Conservation (phyloP, 2,113 vertebrate genomes). For the Fulica atra region DNA sequence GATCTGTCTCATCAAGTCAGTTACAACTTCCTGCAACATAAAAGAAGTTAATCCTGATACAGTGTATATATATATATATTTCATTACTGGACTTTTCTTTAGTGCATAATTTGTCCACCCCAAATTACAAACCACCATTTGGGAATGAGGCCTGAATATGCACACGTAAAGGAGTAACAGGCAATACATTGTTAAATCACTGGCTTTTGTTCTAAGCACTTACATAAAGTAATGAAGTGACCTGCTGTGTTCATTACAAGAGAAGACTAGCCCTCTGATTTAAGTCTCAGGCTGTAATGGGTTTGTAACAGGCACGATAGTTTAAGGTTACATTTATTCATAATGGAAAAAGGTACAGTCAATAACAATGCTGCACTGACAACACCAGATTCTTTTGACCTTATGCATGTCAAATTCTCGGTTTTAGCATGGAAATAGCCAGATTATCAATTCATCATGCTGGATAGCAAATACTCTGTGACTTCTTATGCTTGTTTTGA, state of each 20-base stretch:
- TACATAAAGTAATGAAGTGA: background rate
- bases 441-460: background rate
- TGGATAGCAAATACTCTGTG: fast-evolving
- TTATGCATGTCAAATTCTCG: background rate
- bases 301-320: background rate
- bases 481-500: background rate
- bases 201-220: background rate
- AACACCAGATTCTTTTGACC: background rate
- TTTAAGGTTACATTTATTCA: background rate
- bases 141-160: background rate
- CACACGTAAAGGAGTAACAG: background rate
- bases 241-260: background rate
- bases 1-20: constrained; percentile 90
- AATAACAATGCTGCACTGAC: background rate
- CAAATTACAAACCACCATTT: background rate
- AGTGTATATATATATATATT: background rate
- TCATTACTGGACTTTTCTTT: background rate
- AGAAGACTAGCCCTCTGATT: background rate
- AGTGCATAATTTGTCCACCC: background rate
- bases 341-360: background rate
- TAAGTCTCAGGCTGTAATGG: background rate
- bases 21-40: constrained; percentile 81
- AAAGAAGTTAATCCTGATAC: background rate
- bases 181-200: background rate
- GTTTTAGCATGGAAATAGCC: background rate